These are phyloP conservation scores for Myotis yumanensis DNA, from an alignment of 2,113 vertebrate genomes.

Conservation along the genomic window DNA sequence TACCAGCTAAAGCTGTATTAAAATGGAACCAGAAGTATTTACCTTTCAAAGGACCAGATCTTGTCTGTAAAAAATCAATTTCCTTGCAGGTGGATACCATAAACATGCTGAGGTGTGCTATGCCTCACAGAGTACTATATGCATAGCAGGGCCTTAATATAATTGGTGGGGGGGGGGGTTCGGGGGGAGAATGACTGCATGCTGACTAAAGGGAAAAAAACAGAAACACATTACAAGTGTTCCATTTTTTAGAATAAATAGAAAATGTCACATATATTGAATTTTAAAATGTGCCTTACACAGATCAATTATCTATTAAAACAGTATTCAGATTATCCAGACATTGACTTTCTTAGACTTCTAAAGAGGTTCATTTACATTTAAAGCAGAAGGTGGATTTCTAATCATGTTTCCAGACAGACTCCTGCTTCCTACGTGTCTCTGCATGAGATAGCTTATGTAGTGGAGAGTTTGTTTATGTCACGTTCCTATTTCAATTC, in stretches of 20 bases:
- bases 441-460: not conserved
- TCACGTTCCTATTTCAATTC: not conserved
- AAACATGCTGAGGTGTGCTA: conserved; percentile 41
- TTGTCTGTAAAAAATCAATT: conserved; percentile 58
- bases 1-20: conserved; percentile 42
- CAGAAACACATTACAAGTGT: not conserved
- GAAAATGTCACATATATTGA: not conserved
- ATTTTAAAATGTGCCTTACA: not conserved
- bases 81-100: conserved; percentile 59
- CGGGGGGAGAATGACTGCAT: not conserved
- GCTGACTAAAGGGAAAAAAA: not conserved
- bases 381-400: not conserved
- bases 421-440: not conserved
- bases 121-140: not conserved
- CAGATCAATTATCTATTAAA: not conserved
- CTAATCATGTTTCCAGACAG: not conserved
- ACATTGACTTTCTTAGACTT: not conserved
- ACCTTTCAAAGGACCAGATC: conserved; percentile 55
- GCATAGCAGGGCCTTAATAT: not conserved
- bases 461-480: not conserved
- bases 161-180: not conserved
- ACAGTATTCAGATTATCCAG: not conserved
- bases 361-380: not conserved
- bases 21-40: conserved; percentile 59
- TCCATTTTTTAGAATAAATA: not conserved